Evolutionary conservation across 2,888 invertebrate genomes (phyloP), one percentile per base, ranked within the genome.

Genomic region (Endotricha flammealis): DNA sequence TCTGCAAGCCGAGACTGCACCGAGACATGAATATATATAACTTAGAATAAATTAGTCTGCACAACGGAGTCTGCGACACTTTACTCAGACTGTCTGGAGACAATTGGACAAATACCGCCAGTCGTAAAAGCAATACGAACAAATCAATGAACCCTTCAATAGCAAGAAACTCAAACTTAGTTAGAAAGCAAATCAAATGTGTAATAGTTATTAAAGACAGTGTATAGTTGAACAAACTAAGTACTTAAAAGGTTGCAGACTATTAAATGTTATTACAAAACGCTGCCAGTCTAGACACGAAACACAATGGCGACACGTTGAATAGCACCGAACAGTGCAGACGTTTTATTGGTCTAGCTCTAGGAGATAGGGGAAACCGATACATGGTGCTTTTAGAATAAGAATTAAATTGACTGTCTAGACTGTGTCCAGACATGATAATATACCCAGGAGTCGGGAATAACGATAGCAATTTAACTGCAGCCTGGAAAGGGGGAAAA

Each of bases 271-370:
- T 27, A 27, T 27, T 27, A 13, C 28, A 11, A 6, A 13, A 28
- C n/a, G 6, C 35, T 11, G 44, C 42, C 42, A 33, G 52, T 50
- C 46, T 52, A 53, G 53, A 53, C 53, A 41, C 43, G 48, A 46
- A 46, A 29, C 8, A 50, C 50, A 51, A 52, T 51, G 42, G 35
- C 32, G 36, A 48, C 48, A 49, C 48, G 42, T 50, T 55, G 44
- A n/a, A 41, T 52, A 57, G 46, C 38, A 41, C 38, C 27, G 33
- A 40, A 23, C 17, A 29, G 29, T 13, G 10, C 38, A 32, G 32
- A 36, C 39, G 43, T 49, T 57, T 63, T 58, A 57, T 52, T 40
- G 39, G 42, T 34, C 16, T 37, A 39, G 48, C 43, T 34, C 16
- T 37, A 39, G 48, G 39, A 20, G 7, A 20, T 36, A 28, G 10